A percentile compares a stretch with the other conserved stretches of the same genome.
Conservation (phyloP, 2,797 vertebrate genomes). For the Pseudocheirus occidentalis region DNA sequence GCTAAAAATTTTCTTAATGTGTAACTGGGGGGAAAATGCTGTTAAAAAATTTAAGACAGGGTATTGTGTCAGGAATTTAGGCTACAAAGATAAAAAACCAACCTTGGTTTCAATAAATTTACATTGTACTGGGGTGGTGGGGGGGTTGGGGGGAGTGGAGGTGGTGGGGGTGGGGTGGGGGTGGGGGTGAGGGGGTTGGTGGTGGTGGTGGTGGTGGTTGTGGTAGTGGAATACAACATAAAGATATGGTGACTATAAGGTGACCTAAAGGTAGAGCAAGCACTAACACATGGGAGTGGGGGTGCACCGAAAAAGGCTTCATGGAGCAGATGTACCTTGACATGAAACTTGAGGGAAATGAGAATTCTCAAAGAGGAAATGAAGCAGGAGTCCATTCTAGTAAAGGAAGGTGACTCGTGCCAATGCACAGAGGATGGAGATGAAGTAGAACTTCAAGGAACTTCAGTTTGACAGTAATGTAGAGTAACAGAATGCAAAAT, state of each 20-base stretch:
- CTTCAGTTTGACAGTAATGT: not conserved
- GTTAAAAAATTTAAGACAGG: not conserved
- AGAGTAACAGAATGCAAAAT: not conserved
- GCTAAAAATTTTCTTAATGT: too few relatives aligned
- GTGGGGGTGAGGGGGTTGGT: too few relatives aligned
- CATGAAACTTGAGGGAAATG: not conserved
- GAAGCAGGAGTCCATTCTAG: not conserved
- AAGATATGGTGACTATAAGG: not conserved
- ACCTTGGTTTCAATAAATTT: conserved; percentile 37
- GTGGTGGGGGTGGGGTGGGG: too few relatives aligned
- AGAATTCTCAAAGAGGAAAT: not conserved
- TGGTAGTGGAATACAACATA: not conserved
- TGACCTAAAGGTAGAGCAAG: not conserved
- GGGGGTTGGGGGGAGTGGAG: too few relatives aligned
- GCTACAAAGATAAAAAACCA: not conserved
- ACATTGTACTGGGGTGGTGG: not conserved
- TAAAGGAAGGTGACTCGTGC: not conserved
- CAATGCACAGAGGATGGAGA: not conserved
- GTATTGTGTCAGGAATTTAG: not conserved
- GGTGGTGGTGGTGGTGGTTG: too few relatives aligned
- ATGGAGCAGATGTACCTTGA: not conserved
- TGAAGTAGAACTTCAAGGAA: not conserved
- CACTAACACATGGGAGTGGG: not conserved
- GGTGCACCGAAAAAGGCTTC: not conserved
- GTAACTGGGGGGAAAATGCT: not conserved